Evolutionary conservation across 2,888 invertebrate species (phyloP).

Genomic region (Laothoe populi): DNA sequence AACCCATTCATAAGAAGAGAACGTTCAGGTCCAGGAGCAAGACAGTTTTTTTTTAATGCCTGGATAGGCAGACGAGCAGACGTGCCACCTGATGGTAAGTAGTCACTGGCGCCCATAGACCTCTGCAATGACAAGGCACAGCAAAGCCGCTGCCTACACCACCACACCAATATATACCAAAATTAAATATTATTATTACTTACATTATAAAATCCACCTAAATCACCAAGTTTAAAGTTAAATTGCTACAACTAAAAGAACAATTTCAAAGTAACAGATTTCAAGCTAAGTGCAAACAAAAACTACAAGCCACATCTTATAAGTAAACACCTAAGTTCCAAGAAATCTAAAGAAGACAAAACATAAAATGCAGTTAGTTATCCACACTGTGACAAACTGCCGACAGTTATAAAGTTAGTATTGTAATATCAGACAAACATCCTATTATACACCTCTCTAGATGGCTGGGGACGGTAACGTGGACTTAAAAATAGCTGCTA

Average conservation of each 20-base stretch:
- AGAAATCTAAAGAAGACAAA: not conserved
- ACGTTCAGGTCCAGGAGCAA: too few relatives aligned
- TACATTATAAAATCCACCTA: too few relatives aligned
- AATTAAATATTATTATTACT: too few relatives aligned
- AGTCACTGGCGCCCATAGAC: too few relatives aligned
- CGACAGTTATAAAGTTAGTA: slow-evolving; percentile 14
- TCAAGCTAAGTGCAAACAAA: not conserved
- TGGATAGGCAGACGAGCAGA: too few relatives aligned
- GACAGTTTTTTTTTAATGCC: too few relatives aligned
- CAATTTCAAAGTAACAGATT: not conserved
- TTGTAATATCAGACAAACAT: slow-evolving; percentile 9
- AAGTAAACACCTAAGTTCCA: not conserved
- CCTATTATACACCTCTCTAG: not conserved
- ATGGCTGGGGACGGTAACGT: not conserved
- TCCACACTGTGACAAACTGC: not conserved
- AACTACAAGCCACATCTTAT: not conserved
- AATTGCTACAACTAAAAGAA: not conserved
- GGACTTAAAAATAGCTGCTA: too few relatives aligned
- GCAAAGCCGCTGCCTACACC: too few relatives aligned
- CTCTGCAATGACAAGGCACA: too few relatives aligned
- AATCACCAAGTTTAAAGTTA: not conserved
- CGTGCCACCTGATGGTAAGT: too few relatives aligned
- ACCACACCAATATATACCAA: too few relatives aligned
- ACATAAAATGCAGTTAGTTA: slow-evolving; percentile 12
- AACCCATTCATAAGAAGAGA: too few relatives aligned